Evolutionary conservation across 2,888 invertebrate species (phyloP), one percentile per base, ranked within the genome.

Genomic region (Meteorus cinctellus): DNA sequence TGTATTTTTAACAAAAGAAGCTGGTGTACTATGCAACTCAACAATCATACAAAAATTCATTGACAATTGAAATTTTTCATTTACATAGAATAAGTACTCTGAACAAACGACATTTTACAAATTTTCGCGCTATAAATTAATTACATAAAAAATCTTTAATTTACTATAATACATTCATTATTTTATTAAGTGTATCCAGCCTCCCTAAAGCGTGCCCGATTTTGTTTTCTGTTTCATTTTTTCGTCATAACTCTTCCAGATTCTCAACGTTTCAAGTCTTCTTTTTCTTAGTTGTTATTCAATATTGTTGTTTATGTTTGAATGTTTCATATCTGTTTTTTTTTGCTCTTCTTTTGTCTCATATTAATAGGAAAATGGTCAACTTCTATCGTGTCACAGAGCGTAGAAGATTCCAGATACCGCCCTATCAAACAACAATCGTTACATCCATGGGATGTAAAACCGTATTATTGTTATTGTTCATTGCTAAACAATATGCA

Each of bases 111-210:
- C 84, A 85, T 81, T 82, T 85, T 82, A 86, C 82, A 84, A 83
- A 55, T 51, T 78, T 80, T 75, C 83, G 86, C 85, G 85, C 82
- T 83, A 88, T 88, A 87, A 88, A 88, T 88, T 88, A 88, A 88
- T 88, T 87, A 87, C 86, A 88, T 87, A 85, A 87, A 88, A 88
- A 87, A 84, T 86, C 84, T 86, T 66, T 86, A 87, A 87, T 84
- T 87, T 87, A 85, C 87, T 88, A 88, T 88, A 86, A 86, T 87
- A 88, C 87, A 88, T 84, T 85, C 87, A 88, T 83, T 82, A 83
- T 84, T 83, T 85, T 81, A 83, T 84, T 84, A 83, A 85, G 83
- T 86, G 82, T 84, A 84, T 84, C 84, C 86, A 87, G 86, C 85
- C 83, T 86, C 83, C 84, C 84, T 85, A 86, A 74, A 45, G 82